These are phyloP conservation scores for Heterodera schachtii DNA, from an alignment of 1,140 invertebrate species.

Conservation along the genomic window DNA sequence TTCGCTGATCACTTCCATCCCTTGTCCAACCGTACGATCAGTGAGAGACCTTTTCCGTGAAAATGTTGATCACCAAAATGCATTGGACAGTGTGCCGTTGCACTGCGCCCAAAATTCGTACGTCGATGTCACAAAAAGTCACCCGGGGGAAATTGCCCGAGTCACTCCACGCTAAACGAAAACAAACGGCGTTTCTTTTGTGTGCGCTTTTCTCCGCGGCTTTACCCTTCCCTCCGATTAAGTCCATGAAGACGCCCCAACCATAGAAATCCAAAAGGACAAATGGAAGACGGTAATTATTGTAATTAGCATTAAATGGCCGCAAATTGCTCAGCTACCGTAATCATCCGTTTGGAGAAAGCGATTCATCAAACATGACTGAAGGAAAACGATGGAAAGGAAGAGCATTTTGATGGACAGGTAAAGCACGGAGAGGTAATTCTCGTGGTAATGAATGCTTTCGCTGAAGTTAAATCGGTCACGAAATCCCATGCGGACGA, in stretches of 20 bases:
- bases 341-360: conserved; percentile 69
- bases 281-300: background rate
- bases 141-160: conserved; percentile 66
- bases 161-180: conserved; percentile 36
- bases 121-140: conserved; percentile 65
- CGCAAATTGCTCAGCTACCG: conserved; percentile 32
- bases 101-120: conserved; percentile 61
- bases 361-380: conserved; percentile 69
- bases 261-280: conserved; percentile 49
- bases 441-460: conserved; percentile 63
- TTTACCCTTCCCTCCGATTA: conserved; percentile 55
- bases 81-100: conserved; percentile 67
- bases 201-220: no score
- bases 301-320: background rate
- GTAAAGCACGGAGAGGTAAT: conserved; percentile 60
- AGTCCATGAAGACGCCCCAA: conserved; percentile 55
- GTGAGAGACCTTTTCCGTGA: conserved; percentile 66
- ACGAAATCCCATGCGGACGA: conserved; percentile 43
- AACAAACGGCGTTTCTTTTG: background rate
- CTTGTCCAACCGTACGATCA: no score
- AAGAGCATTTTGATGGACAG: conserved; percentile 59
- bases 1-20: no score
- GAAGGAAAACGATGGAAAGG: conserved; percentile 56
- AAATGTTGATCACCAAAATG: conserved; percentile 67
- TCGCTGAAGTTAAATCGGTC: no score